phyloP scores from a whole-genome alignment of 2,797 vertebrate species.

The Nyctibius grandis region DNA sequence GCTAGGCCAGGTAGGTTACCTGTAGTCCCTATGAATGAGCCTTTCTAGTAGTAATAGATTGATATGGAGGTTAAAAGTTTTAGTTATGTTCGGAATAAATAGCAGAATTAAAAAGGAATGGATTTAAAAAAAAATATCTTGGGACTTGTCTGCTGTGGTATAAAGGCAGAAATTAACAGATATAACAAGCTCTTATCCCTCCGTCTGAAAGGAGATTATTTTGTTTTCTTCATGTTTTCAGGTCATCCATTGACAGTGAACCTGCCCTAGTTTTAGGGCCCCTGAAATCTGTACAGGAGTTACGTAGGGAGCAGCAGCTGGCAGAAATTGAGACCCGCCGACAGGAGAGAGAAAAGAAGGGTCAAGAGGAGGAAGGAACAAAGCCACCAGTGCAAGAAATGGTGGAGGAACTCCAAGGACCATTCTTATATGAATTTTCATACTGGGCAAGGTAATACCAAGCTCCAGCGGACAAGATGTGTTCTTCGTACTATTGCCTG shows the following conservation, averaged over 20 bases:
- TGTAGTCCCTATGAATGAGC: not conserved
- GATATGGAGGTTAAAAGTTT: not conserved
- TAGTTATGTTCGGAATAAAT: not conserved
- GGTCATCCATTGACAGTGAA: constrained; percentile 96
- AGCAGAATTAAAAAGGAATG: not conserved
- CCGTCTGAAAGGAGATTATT: not conserved
- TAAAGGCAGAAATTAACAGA: not conserved
- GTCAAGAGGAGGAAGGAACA: constrained; percentile 74
- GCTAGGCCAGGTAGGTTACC: not conserved
- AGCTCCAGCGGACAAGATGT: not conserved
- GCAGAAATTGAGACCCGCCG: constrained; percentile 84
- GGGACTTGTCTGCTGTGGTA: not conserved
- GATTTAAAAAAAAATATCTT: not conserved
- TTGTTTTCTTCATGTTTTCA: constrained; percentile 30
- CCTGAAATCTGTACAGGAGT: constrained; percentile 82
- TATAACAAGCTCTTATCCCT: not conserved
- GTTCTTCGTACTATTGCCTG: not conserved
- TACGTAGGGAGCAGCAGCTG: constrained; percentile 88
- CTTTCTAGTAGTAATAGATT: not conserved
- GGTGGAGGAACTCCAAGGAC: constrained; percentile 88
- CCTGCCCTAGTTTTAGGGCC: constrained; percentile 94
- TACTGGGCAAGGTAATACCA: constrained; percentile 91
- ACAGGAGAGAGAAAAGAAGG: constrained; percentile 82
- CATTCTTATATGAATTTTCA: constrained; percentile 94
- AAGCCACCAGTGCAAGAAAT: constrained; percentile 86